Evolutionary conservation across 2,113 vertebrate species (phyloP).

Genomic region (Indicator indicator): DNA sequence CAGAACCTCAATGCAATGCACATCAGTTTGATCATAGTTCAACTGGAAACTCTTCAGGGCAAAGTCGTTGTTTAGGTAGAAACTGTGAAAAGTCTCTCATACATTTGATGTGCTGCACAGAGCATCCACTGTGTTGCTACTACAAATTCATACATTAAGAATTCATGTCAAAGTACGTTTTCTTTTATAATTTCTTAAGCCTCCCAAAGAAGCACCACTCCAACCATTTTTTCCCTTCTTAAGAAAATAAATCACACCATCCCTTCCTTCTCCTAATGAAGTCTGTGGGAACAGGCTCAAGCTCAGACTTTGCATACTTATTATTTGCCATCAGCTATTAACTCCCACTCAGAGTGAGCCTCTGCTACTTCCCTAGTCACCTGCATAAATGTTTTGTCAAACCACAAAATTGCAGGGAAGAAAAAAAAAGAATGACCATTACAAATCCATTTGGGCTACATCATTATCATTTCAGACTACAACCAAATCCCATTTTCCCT

Average conservation of each 20-base stretch:
- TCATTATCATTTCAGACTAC: conserved; percentile 84
- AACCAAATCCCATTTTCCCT: conserved; percentile 89
- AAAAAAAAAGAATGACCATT: conserved; percentile 83
- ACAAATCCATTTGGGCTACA: conserved; percentile 84
- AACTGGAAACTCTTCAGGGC: neutral
- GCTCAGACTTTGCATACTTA: conserved; percentile 31
- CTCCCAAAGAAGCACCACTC: neutral
- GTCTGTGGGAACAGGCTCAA: neutral
- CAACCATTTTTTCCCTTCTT: neutral
- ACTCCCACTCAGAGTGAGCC: conserved; percentile 38
- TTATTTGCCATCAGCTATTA: conserved; percentile 53
- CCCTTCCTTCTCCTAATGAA: neutral
- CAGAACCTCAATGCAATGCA: neutral
- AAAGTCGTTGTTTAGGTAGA: neutral
- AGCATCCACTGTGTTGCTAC: neutral
- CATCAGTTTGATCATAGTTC: rapidly evolving
- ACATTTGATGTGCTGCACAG: neutral
- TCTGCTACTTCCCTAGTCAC: conserved; percentile 52
- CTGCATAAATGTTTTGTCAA: conserved; percentile 76
- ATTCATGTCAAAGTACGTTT: neutral
- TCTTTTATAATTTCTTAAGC: neutral
- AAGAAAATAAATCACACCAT: conserved; percentile 5
- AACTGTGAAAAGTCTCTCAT: neutral
- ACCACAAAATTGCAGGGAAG: conserved; percentile 55
- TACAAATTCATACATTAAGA: neutral